phyloP scores from a whole-genome alignment of 2,888 invertebrate species.

The Drosophila ezoana region DNA sequence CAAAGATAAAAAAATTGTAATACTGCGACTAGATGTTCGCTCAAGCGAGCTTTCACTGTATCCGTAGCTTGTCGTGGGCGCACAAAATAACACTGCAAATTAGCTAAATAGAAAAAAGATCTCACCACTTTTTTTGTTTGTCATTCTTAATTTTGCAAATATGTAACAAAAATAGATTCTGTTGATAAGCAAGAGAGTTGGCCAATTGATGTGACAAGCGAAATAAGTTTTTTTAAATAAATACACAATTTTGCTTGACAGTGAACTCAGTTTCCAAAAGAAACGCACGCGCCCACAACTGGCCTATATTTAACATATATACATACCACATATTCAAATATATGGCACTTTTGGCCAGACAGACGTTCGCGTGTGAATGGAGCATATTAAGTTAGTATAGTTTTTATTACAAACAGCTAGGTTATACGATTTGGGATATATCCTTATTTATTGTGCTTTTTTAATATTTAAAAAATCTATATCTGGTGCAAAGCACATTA shows the following conservation, averaged over 20 bases:
- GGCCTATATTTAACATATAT: background rate
- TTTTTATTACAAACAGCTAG: background rate
- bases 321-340: background rate
- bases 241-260: slow-evolving; percentile 20
- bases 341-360: slow-evolving; percentile 5
- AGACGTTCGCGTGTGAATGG: slow-evolving; percentile 4
- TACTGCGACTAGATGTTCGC: too few species aligned
- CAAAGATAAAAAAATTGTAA: too few species aligned
- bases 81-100: slow-evolving; percentile 30
- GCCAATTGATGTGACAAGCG: slow-evolving; percentile 22
- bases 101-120: slow-evolving; percentile 27
- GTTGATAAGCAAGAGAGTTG: slow-evolving; percentile 26
- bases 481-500: background rate
- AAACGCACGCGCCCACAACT: slow-evolving; percentile 15
- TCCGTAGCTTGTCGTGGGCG: slow-evolving; percentile 3
- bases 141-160: background rate
- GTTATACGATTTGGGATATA: background rate
- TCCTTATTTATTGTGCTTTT: background rate
- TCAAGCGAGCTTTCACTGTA: background rate
- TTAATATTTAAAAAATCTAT: background rate
- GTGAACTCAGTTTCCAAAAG: slow-evolving; percentile 37
- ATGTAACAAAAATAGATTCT: slow-evolving; percentile 5
- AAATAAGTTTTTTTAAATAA: slow-evolving; percentile 12
- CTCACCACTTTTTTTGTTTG: background rate
- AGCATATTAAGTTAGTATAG: background rate